These are phyloP conservation scores for Spisula solida DNA, from an alignment of 2,888 invertebrate species.

Conservation along the genomic window DNA sequence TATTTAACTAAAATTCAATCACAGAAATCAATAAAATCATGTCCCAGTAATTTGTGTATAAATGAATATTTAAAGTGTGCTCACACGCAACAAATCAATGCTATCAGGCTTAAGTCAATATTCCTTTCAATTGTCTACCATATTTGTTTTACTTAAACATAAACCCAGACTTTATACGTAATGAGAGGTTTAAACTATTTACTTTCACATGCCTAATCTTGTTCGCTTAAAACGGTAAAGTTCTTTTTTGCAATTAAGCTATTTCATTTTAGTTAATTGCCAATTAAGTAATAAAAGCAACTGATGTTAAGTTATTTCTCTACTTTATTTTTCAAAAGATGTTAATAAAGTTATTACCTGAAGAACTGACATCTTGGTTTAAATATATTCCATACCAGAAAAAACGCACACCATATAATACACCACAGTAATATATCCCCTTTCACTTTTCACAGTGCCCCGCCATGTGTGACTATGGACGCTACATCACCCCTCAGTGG, in stretches of 20 bases:
- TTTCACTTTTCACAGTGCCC: conserved; percentile 66
- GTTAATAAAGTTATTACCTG: conserved; percentile 64
- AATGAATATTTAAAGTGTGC: conserved; percentile 25
- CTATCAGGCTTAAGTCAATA: conserved; percentile 12
- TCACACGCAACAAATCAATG: conserved; percentile 11
- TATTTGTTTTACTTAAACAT: conserved; percentile 28
- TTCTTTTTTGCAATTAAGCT: conserved; percentile 34
- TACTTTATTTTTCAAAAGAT: conserved; percentile 8
- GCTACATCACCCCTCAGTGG: conserved; percentile 59
- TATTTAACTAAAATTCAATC: neutral
- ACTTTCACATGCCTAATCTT: conserved; percentile 68
- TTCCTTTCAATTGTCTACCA: conserved; percentile 26
- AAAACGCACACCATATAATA: neutral
- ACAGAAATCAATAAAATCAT: conserved; percentile 9
- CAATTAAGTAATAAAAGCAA: conserved; percentile 12
- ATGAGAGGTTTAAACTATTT: conserved; percentile 61
- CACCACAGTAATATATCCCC: neutral
- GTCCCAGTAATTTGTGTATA: conserved; percentile 20
- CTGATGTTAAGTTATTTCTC: neutral
- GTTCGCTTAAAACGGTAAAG: conserved; percentile 33
- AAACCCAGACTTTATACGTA: conserved; percentile 28
- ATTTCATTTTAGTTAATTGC: conserved; percentile 26
- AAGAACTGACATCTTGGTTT: conserved; percentile 72
- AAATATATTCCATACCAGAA: conserved; percentile 48
- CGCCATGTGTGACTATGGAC: conserved; percentile 79